Base-by-base conservation (phyloP, 2,888 invertebrate genomes). In the Eristalis arbustorum region DNA sequence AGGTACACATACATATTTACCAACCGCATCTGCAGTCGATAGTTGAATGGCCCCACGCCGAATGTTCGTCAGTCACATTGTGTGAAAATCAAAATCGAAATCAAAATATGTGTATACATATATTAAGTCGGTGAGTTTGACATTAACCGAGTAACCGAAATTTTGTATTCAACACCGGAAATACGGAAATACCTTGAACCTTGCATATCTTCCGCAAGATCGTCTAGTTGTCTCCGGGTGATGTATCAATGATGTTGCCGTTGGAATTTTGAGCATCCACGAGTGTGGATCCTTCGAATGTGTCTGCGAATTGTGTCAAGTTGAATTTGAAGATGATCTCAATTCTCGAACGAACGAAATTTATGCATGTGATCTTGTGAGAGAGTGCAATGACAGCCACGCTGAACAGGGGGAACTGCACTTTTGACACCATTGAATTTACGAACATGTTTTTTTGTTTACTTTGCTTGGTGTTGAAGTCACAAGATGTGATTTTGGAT, bases 91-190 rank as follows among this genome's bases (percentile, higher is more conserved):
- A 79, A 68, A 74, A 62, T 34, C 18, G 40, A 59, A 71, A 79
- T 69, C 64, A 61, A 72, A n/a, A n/a, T n/a, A n/a, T n/a, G n/a
- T n/a, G n/a, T n/a, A n/a, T n/a, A n/a, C n/a, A n/a, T n/a, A n/a
- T n/a, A n/a, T 74, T 59, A 61, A 64, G 40, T 14, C n/a, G 61
- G 1, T 37, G 79, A 59, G 69, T 81, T 75, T 67, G 63, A 84
- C 56, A 62, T 59, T 69, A 75, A 81, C 73, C 61, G 63, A 74
- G 73, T 69, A 74, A 79, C 69, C 69, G 69, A 84, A 75, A 84
- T 84, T 63, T 84, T 61, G 31, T 74, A 84, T 79, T 59, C 79
- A 69, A 22, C 22, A 74, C 74, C 84, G 84, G 84, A 84, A 84
- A 40, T 23, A 66, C 74, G 84, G 84, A 84, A 84, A 31, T 23